Base-by-base conservation (phyloP, 92 coral and sea anemone genomes). In the Epizoanthus stellaris region DNA sequence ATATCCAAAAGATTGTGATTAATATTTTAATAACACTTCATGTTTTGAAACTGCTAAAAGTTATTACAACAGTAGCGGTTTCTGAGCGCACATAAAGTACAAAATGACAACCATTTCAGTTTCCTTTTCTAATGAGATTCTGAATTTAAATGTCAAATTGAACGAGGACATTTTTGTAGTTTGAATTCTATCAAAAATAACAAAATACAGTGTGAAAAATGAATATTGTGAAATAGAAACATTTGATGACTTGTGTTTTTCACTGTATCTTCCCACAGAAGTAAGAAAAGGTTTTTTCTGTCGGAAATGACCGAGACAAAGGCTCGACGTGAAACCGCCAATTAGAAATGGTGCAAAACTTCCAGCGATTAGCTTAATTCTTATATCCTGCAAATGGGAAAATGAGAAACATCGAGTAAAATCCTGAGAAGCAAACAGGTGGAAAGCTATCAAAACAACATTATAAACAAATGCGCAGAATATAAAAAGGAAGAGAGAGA, bases 401-500 rank as follows among this genome's bases (percentile, higher is more conserved):
- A 68, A 38, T 6, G 73, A 68, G 30, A 68, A 34, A 68, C 8
- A 68, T 68, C n/a, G 73, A 43, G 6, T 38, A 19, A 68, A 68
- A 68, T 38, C 73, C 73, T 68, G 73, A 68, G 73, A 68, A 68
- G n/a, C 45, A 5, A 38, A 43, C 73, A 68, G 73, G 42, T 68
- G 73, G 73, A 15, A 68, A 21, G n/a, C 7, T 38, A 19, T 14
- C 73, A 36, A 38, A 38, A 68, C 73, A 14, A 34, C 30, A 68
- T 4, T 36, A 68, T 14, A 19, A 68, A 43, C 73, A 68, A 68
- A 68, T 10, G 73, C 14, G 39, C 4, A 8, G 49, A 38, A 13
- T 68, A 68, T 68, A 68, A 68, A 68, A 66, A 68, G 45, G 73
- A 68, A 68, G 52, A 68, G 8, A 68, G 14, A 2, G 20, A 30